Evolutionary conservation across 2,888 invertebrate species (phyloP), one percentile per base, ranked within the genome.

Genomic region (Blastobasis lacticolella): DNA sequence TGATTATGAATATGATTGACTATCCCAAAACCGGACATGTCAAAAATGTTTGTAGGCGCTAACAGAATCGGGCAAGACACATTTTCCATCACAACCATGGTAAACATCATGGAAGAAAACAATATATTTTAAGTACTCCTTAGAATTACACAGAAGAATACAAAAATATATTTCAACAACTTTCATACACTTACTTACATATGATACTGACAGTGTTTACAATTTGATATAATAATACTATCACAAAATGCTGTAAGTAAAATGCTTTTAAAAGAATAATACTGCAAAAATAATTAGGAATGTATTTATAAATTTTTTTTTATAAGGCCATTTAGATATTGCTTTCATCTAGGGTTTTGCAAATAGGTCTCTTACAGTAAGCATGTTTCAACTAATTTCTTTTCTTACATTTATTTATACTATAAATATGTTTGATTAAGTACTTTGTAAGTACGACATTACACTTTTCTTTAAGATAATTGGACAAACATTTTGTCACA

Each of bases 361-460:
- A 49, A 8, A 8, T 41, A 41, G 9, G 8, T 8, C 41, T 9
- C 9, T 41, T 7, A 41, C 4, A 9, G 9, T 41, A 41, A 9
- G 9, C 9, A 41, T 9, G 41, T 41, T 8, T 8, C 9, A 8
- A 8, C 41, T 41, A 41, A 7, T 41, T 8, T 8, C 7, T 41
- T 10, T 23, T 52, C 52, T 40, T 51, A 50, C 53, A 51, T 10
- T 54, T 48, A 52, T 54, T 46, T 52, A 51, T 48, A 45, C 46
- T 54, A 46, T 46, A 50, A 53, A 56, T 54, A 23, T 23, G 23
- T 56, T 51, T 49, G 54, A 53, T 74, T 78, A 77, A 78, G 79
- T 84, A 86, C 85, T 83, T 84, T 66, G 73, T 79, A 86, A 84
- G 84, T 80, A 83, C 81, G 55, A 61, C 57, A 54, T 23, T 48